Evolutionary conservation across 2,888 invertebrate genomes (phyloP).

Genomic region (Diarsia brunnea): DNA sequence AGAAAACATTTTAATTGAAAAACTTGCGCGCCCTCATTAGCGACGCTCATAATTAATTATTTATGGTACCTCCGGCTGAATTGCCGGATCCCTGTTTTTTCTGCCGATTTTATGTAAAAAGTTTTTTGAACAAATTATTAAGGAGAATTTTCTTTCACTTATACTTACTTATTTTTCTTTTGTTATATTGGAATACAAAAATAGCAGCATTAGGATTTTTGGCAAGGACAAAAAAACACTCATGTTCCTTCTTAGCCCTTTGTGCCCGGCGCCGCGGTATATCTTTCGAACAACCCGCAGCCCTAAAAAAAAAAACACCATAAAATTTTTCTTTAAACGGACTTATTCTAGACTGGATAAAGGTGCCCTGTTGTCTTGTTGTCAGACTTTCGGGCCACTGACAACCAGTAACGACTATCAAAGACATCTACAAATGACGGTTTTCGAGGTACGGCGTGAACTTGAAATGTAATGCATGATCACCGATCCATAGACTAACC

Average conservation of each 20-base stretch:
- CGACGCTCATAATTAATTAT: slow-evolving; percentile 66
- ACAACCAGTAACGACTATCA: background rate
- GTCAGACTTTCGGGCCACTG: background rate
- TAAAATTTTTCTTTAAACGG: background rate
- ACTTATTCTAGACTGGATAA: background rate
- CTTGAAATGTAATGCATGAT: background rate
- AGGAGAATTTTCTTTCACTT: background rate
- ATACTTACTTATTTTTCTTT: background rate
- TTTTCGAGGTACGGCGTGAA: background rate
- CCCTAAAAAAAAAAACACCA: too few species aligned
- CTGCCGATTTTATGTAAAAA: slow-evolving; percentile 17
- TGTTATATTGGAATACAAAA: background rate
- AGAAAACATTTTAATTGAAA: slow-evolving; percentile 69
- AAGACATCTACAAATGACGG: background rate
- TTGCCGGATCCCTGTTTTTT: slow-evolving; percentile 34
- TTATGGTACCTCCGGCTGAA: slow-evolving; percentile 56
- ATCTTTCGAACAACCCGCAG: too few species aligned
- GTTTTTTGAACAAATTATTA: slow-evolving; percentile 18
- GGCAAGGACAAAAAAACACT: too few species aligned
- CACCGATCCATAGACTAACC: background rate
- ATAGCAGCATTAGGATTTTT: background rate
- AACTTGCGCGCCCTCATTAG: slow-evolving; percentile 66
- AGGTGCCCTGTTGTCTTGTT: too few species aligned
- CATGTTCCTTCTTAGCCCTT: too few species aligned
- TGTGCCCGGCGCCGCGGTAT: too few species aligned